phyloP scores from a whole-genome alignment of 2,797 vertebrate genomes.

The Sebastes cheni region DNA sequence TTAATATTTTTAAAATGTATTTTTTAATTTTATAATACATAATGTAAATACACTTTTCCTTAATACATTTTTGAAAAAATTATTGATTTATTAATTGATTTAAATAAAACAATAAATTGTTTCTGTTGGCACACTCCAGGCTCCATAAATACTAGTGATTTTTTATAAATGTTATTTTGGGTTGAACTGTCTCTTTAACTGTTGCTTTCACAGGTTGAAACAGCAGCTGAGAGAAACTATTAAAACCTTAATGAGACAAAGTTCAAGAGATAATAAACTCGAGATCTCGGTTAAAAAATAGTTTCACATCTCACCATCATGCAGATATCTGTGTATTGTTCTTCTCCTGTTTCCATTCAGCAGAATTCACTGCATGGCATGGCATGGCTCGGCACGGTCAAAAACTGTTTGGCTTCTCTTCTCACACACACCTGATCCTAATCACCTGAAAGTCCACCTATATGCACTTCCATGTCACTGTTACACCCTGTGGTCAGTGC shows the following conservation, averaged over 20 bases:
- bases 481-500: no score
- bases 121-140: background rate
- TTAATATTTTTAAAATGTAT: background rate
- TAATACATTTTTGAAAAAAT: background rate
- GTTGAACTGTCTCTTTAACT: background rate
- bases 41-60: background rate
- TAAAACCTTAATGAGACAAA: background rate
- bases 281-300: no score
- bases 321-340: no score
- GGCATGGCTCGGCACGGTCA: no score
- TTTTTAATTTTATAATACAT: background rate
- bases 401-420: no score
- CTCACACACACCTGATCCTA: no score
- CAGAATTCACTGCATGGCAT: no score
- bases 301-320: no score
- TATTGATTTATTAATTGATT: background rate
- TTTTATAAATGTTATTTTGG: background rate
- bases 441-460: no score
- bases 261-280: no score
- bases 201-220: background rate
- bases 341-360: no score
- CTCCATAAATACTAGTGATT: background rate
- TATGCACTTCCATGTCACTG: no score
- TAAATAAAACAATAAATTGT: background rate
- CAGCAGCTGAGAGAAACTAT: background rate